Evolutionary conservation across 2,113 vertebrate species (phyloP).

Genomic region (Falcunculus frontatus): DNA sequence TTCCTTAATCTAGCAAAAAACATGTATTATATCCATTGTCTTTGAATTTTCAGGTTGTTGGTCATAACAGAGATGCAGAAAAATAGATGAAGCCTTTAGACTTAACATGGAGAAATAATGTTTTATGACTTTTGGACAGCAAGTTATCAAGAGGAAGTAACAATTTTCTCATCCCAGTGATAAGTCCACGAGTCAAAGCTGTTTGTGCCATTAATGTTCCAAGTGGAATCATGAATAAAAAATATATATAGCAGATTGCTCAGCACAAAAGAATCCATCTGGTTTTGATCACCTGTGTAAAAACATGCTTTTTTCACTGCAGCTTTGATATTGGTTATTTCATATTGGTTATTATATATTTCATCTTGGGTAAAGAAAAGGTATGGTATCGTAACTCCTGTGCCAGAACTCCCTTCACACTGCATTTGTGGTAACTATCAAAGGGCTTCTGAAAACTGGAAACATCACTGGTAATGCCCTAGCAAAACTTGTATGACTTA

Average conservation of each 20-base stretch:
- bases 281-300: not conserved
- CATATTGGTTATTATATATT: not conserved
- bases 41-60: constrained; percentile 20
- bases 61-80: not conserved
- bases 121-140: not conserved
- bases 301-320: not conserved
- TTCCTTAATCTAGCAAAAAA: not conserved
- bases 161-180: not conserved
- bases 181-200: not conserved
- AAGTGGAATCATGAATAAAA: not conserved
- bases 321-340: not conserved
- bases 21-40: not conserved
- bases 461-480: not conserved
- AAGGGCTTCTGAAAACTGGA: not conserved
- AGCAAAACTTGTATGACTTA: not conserved
- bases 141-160: constrained; percentile 4
- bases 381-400: not conserved
- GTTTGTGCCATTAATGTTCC: not conserved
- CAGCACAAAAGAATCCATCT: not conserved
- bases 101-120: not conserved
- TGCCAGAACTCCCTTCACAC: not conserved
- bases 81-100: constrained; percentile 4
- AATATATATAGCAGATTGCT: not conserved
- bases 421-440: not conserved
- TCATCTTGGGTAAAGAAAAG: not conserved